Base-by-base conservation (phyloP, 92 coral and sea anemone genomes). In the Zoanthus solanderi region DNA sequence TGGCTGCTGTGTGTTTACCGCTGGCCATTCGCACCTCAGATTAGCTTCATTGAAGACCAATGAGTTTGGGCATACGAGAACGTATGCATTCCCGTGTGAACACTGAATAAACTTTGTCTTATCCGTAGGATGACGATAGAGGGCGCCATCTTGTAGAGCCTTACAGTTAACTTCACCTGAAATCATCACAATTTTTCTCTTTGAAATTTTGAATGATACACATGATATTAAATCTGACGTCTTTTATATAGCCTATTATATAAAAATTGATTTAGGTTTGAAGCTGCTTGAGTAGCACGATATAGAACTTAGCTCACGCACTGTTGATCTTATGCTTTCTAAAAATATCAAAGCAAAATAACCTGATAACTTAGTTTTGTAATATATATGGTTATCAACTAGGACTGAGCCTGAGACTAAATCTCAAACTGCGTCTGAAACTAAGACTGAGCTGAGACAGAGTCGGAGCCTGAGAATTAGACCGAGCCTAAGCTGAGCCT, bases 121-220 rank as follows among this genome's bases (percentile, higher is more conserved):
- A 58, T 58, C 66, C n/a, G 66, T 58, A 58, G 66, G 66, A 58
- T 58, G 66, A 58, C 66, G 66, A 58, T 58, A 58, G 6, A 58
- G 66, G 66, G 66, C n/a, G 16, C 66, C 66, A 58, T 58, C 1
- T 58, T 11, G 66, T 11, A 58, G 6, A 58, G n/a, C 66, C 66
- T 58, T 58, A n/a, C 66, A 58, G 6, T 58, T 14, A 58, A 58
- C 66, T 53, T 4, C 58, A 11, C 66, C 66, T 58, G 66, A 6
- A 58, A 58, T 58, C 8, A 58, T 3, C 16, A 58, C 66, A 58
- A 58, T 58, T 58, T 14, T 58, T 2, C 15, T 53, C 58, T 58
- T 58, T 11, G 16, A 14, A 58, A 11, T 58, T 58, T 58, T 14
- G 6, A 58, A 58, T 58, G 6, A 58, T 1, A 14, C 66, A 58